Conservation (phyloP, 2,797 vertebrate genomes). For the Cryptoprocta ferox region DNA sequence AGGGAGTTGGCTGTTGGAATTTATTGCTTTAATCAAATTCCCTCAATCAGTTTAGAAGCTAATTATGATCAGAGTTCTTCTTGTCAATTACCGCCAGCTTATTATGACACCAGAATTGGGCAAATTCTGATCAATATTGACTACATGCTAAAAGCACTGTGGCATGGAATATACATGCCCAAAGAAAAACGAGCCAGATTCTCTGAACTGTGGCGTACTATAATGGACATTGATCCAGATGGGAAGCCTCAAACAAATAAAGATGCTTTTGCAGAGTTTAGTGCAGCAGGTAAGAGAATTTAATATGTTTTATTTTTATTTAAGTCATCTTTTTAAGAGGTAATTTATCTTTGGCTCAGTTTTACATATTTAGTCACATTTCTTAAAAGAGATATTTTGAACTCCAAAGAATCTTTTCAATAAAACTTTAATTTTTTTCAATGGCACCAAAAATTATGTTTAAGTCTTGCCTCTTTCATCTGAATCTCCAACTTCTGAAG, state of each 20-base stretch:
- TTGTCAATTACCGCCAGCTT: conserved; percentile 87
- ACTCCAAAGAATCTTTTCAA: background rate
- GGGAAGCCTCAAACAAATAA: conserved; percentile 85
- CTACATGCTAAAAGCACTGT: conserved; percentile 87
- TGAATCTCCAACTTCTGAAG: background rate
- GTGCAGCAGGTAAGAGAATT: conserved; percentile 83
- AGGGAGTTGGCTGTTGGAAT: conserved; percentile 86
- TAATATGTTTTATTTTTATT: background rate
- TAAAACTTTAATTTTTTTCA: background rate
- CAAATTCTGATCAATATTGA: conserved; percentile 86
- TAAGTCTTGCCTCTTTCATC: background rate
- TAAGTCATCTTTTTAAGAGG: background rate
- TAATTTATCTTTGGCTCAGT: background rate
- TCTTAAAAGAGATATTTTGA: background rate
- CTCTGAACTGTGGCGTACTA: conserved; percentile 87
- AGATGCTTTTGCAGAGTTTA: conserved; percentile 85
- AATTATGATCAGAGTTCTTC: conserved; percentile 87
- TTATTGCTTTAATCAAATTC: conserved; percentile 88
- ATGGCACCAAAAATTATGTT: background rate
- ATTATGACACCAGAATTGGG: conserved; percentile 86
- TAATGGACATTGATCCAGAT: conserved; percentile 82
- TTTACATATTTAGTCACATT: background rate
- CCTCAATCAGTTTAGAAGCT: conserved; percentile 85
- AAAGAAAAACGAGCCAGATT: conserved; percentile 85
- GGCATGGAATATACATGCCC: conserved; percentile 87